Conservation (phyloP, 2,113 vertebrate species). For the Globicephala melas region DNA sequence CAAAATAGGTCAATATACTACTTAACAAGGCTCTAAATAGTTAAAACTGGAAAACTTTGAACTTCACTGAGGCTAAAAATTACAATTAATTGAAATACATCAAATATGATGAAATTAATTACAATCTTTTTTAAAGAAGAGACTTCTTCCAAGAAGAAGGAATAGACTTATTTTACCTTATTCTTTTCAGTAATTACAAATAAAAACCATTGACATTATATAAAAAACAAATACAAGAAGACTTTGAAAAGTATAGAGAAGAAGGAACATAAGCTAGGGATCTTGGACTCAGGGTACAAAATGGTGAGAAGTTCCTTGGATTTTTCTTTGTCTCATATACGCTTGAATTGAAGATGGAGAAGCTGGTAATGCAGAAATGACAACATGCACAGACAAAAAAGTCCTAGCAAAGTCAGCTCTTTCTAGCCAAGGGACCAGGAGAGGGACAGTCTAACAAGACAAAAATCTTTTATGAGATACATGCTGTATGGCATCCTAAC, state of each 20-base stretch:
- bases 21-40: background rate
- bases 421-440: background rate
- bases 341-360: background rate
- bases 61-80: background rate
- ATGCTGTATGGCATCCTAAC: background rate
- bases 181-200: background rate
- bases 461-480: background rate
- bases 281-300: background rate
- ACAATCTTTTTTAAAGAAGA: background rate
- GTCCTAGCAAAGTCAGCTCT: background rate
- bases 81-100: background rate
- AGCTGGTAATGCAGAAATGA: background rate
- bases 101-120: background rate
- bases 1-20: background rate
- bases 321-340: background rate
- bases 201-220: background rate
- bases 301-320: background rate
- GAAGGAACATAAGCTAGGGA: background rate
- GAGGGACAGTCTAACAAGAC: background rate
- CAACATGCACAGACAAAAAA: background rate
- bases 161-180: background rate
- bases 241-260: background rate
- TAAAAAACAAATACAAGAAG: background rate
- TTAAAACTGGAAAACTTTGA: background rate
- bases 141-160: background rate